Evolutionary conservation across 1,140 invertebrate species (phyloP), one percentile per base, ranked within the genome.

Genomic region (Rhagoletis pomonella): DNA sequence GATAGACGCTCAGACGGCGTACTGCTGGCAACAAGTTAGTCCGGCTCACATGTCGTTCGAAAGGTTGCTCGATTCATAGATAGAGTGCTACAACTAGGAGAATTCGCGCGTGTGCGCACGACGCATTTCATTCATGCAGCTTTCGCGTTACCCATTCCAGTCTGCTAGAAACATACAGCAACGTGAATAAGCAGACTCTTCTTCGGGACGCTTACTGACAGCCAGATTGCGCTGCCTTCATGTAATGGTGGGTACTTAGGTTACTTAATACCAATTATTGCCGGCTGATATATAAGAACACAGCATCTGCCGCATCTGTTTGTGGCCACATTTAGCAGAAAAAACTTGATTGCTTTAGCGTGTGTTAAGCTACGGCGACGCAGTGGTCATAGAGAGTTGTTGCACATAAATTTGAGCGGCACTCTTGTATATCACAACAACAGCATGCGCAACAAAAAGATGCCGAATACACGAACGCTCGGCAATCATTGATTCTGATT

Each of bases 251-350:
- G 73, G 73, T 47, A 81, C 73, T 81, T 81, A 55, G 73, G 73
- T 81, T 81, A 58, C 73, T 81, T 81, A 81, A 81, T 81, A 81
- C 73, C 73, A 81, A 81, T 81, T 81, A 81, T 81, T 81, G 73
- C 9, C 73, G 17, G 47, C 47, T 47, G 73, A 58, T 55, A 81
- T 55, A n/a, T 81, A 14, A 62, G 60, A 62, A 62, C 60, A 62
- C 9, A 29, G 29, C 29, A 29, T 29, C 29, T 29, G 29, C 29
- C 29, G 29, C 29, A 19, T 67, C 19, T 29, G 3, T 39, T 67
- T 67, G 64, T 67, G 29, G 2, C 10, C n/a, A 29, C 6, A 29
- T 67, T 9, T 19, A 67, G 29, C 64, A 67, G 29, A 0, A 39
- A 67, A 67, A 67, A 67, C 64, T 67, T 19, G 64, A 67, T 67